Conservation (phyloP, 2,797 vertebrate species). For the Chromis chromis region DNA sequence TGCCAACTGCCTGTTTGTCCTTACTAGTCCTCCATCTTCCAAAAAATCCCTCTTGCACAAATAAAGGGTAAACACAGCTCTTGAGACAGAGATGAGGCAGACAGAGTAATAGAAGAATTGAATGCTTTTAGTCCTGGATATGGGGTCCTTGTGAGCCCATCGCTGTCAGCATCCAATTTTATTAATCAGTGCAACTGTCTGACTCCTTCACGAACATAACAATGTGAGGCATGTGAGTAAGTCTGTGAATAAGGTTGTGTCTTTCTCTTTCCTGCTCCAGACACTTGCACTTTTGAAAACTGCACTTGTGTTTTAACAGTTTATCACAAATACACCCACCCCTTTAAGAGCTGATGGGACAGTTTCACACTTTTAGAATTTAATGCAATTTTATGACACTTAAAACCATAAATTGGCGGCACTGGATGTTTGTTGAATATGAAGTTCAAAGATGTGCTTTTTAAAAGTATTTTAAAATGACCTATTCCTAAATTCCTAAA, state of each 20-base stretch:
- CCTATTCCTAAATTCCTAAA: too few relatives aligned
- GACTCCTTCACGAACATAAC: conserved; percentile 16
- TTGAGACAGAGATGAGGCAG: conserved; percentile 41
- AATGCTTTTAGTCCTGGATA: conserved; percentile 35
- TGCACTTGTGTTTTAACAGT: neutral
- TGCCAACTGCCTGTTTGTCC: conserved; percentile 25
- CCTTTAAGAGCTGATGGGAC: neutral
- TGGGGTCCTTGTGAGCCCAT: conserved; percentile 45
- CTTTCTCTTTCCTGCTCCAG: neutral
- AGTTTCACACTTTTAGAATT: neutral
- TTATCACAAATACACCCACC: conserved; percentile 8
- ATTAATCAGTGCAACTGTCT: conserved; percentile 67
- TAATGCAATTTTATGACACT: neutral
- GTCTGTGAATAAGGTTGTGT: neutral
- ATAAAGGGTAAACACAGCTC: conserved; percentile 44
- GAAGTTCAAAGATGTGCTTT: neutral
- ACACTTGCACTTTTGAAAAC: conserved; percentile 14
- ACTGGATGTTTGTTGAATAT: neutral
- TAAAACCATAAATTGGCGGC: conserved; percentile 11
- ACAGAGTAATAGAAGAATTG: conserved; percentile 27
- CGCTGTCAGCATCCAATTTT: conserved; percentile 28
- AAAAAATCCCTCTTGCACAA: neutral
- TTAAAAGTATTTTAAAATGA: too few relatives aligned
- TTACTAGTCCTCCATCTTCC: conserved; percentile 19
- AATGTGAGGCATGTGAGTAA: conserved; percentile 4